Percentiles rank a stretch among this genome's conserved stretches.
Conservation (phyloP, 2,888 invertebrate genomes). For the Dynastes maya region DNA sequence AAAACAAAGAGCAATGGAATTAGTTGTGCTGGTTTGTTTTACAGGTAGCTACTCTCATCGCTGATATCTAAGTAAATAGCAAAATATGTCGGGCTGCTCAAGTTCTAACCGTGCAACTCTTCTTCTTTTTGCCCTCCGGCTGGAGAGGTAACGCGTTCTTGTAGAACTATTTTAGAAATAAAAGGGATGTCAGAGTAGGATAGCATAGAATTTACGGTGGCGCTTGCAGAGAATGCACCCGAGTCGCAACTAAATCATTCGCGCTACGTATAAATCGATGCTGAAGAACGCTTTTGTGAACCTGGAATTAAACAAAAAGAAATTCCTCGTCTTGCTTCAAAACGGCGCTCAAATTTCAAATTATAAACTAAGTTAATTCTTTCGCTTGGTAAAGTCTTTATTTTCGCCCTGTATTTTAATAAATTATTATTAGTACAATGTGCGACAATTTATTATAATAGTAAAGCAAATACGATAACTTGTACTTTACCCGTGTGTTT, state of each 20-base stretch:
- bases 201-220: conserved; percentile 11
- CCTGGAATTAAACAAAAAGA: neutral
- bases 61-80: conserved; percentile 3
- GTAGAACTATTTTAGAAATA: conserved; percentile 8
- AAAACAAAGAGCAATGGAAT: too few relatives aligned
- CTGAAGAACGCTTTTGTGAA: conserved; percentile 13
- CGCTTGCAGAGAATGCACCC: conserved; percentile 12
- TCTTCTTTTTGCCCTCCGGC: conserved; percentile 5
- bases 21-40: too few relatives aligned
- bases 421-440: too few relatives aligned
- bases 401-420: too few relatives aligned
- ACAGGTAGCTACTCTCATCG: neutral
- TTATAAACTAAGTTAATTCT: too few relatives aligned
- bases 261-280: conserved; percentile 12
- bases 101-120: neutral
- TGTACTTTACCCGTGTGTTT: too few relatives aligned
- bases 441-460: too few relatives aligned
- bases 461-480: too few relatives aligned
- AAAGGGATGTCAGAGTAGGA: conserved; percentile 11
- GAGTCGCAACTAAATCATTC: conserved; percentile 20
- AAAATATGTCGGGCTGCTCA: neutral
- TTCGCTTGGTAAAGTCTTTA: too few relatives aligned
- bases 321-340: neutral
- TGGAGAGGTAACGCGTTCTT: neutral
- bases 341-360: too few relatives aligned